Evolutionary conservation across 2,797 vertebrate genomes (phyloP), one percentile per base, ranked within the genome.

Genomic region (Fistularia commersonii): DNA sequence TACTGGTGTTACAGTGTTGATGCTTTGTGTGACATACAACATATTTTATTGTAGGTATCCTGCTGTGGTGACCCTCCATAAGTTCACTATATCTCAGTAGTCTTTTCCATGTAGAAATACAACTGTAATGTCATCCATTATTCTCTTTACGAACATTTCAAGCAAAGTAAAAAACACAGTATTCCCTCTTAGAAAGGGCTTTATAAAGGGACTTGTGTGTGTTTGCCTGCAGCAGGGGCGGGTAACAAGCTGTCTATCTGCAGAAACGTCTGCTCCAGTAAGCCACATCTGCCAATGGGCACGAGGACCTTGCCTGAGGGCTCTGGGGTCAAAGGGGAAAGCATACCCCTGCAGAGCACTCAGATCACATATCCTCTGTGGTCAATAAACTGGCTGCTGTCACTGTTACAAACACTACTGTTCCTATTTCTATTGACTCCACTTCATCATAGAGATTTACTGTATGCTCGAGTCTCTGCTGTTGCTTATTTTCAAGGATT

Each of bases 361-460:
- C 75, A 76, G 83, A 86, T 89, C 87, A 83, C 76, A 81, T 89
- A 79, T 88, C 86, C 62, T 68, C 45, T 68, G 41, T 63, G 75
- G 83, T 87, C 83, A 86, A 86, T 89, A 87, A 79, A 81, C 46
- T 39, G 76, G 66, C 82, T 77, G 69, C 82, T 85, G 79, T 79
- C 81, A 79, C 74, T 76, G 70, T 72, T 72, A 75, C 76, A 74
- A 40, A 77, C 78, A 77, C 71, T 67, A 61, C 56, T 58, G 64
- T 61, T 74, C 51, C 47, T 51, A 56, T 76, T 54, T 64, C 66
- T 72, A 64, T 74, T 66, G 61, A 64, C 50, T 63, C 44, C 40
- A 60, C 57, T 57, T 35, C 33, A 41, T 65, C 37, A 35, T 46
- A 9, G 12, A 64, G 54, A 76, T 69, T 64, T 79, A 68, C 74